Conservation (phyloP, 2,888 invertebrate species). For the Lepidocyrtinus sp. region DNA sequence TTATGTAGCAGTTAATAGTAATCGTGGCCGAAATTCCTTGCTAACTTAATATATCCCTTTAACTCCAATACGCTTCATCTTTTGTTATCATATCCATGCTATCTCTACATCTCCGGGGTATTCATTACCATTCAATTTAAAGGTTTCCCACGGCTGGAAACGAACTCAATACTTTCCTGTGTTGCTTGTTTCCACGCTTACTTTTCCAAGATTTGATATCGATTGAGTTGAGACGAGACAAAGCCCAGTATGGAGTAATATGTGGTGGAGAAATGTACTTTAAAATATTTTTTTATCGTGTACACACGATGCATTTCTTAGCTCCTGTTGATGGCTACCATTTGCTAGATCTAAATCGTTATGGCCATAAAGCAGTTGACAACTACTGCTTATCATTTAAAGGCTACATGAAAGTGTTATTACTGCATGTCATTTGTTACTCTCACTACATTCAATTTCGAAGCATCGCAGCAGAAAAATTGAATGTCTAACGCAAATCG, state of each 20-base stretch:
- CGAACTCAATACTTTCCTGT: too few relatives aligned
- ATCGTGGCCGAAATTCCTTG: constrained; percentile 7
- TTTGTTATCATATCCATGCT: constrained; percentile 11
- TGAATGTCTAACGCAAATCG: constrained; percentile 38
- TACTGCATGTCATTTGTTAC: not conserved
- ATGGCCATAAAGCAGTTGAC: not conserved
- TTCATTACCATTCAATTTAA: constrained; percentile 12
- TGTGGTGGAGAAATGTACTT: too few relatives aligned
- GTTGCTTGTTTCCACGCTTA: not conserved
- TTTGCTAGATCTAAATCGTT: not conserved
- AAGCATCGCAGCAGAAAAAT: constrained; percentile 29
- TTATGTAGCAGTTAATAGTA: constrained; percentile 1
- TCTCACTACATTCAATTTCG: not conserved
- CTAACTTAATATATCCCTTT: not conserved
- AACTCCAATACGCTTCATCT: not conserved
- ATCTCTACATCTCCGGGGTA: constrained; percentile 4
- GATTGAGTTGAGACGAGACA: not conserved
- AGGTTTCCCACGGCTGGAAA: constrained; percentile 1
- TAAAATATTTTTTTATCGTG: too few relatives aligned
- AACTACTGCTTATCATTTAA: constrained; percentile 4
- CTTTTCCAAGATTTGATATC: not conserved
- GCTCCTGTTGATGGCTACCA: too few relatives aligned
- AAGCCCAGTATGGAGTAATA: too few relatives aligned
- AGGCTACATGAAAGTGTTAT: not conserved
- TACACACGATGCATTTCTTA: too few relatives aligned